These are phyloP conservation scores for Hipparchia semele DNA, from an alignment of 2,888 invertebrate genomes.

Conservation along the genomic window DNA sequence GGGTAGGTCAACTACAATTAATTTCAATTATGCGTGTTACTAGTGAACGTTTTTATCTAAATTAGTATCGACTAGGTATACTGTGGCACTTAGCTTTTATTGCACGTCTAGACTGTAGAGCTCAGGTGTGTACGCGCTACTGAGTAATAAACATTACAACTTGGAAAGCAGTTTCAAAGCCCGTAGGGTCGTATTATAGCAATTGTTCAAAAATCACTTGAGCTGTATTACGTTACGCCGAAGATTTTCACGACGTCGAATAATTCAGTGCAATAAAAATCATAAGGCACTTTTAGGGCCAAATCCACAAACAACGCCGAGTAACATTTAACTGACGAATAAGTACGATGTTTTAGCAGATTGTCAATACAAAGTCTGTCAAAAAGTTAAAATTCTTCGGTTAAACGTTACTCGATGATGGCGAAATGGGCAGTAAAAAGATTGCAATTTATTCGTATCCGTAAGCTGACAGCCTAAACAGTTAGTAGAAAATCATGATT, in stretches of 20 bases:
- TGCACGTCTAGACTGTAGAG: slow-evolving; percentile 45
- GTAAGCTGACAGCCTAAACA: no score
- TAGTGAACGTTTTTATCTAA: slow-evolving; percentile 10
- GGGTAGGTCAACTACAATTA: background rate
- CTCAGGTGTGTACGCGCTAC: slow-evolving; percentile 49
- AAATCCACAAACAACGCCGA: no score
- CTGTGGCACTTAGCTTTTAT: slow-evolving; percentile 38
- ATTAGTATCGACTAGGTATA: slow-evolving; percentile 32
- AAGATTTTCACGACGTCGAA: background rate
- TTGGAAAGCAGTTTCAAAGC: background rate
- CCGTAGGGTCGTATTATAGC: background rate
- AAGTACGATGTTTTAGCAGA: no score
- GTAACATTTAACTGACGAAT: no score
- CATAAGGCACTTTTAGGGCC: no score
- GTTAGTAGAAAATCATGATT: no score
- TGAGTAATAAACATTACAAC: slow-evolving; percentile 5
- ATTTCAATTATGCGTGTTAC: background rate
- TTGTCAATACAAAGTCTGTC: no score
- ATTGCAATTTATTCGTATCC: no score
- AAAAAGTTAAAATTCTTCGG: no score
- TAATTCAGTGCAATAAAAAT: no score
- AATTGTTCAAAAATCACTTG: background rate
- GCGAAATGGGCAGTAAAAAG: no score
- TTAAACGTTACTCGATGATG: no score
- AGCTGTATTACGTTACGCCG: background rate